Evolutionary conservation across 2,797 vertebrate genomes (phyloP), one percentile per base, ranked within the genome.

Genomic region (Anabacerthia variegaticeps): DNA sequence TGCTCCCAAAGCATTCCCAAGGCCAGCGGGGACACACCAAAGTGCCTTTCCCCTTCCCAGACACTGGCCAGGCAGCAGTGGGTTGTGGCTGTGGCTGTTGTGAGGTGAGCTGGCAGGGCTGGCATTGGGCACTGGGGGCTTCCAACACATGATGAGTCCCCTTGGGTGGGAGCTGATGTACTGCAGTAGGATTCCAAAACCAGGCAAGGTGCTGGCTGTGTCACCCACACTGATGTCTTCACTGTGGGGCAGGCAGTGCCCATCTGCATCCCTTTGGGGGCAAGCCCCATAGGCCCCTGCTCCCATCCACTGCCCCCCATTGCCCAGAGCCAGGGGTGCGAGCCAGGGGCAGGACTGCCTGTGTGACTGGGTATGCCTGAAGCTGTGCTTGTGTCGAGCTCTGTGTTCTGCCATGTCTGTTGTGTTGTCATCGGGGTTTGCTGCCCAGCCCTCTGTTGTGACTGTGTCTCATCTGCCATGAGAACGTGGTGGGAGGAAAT

Each of bases 11-110:
- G 36, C 21, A 8, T 41, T 49, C 21, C 89, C 5, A 3, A 72
- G 69, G 69, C 74, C 69, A 8, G 36, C 6, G 4, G 62, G 37
- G 41, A 83, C 22, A 34, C 84, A 87, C 80, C 89, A 3, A 96
- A 78, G 95, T 92, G 94, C 96, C 96, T 94, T 92, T 44, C 41
- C 7, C 49, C 27, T 66, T 37, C 49, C 61, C 54, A 61, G 83
- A 83, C 90, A 82, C 77, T 62, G 10, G 46, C 67, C 10, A n/a
- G 63, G 81, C 56, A 10, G 9, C 48, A 24, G 19, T 5, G 3
- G 1, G 14, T 52, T 11, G 12, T 43, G 34, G 39, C 28, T 16
- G 2, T 36, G 75, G 10, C 34, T 80, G 9, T 4, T 43, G 49
- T 3, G 3, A 49, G 32, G 69, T 20, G 24, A 52, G 39, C 23